Base-by-base conservation (phyloP, 2,797 vertebrate genomes). In the Menidia menidia region DNA sequence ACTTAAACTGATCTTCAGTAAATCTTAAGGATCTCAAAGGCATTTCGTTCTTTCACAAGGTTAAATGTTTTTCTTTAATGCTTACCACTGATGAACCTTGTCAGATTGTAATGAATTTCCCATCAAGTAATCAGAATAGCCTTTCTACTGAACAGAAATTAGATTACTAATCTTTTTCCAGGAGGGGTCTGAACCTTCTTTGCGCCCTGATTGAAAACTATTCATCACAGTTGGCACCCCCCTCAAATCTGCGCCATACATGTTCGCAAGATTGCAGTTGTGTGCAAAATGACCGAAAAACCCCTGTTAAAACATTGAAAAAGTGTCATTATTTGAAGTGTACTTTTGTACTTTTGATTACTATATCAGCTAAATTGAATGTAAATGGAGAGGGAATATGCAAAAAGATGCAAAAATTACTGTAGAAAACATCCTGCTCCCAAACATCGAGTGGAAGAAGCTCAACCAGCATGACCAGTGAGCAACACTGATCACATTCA, bases 151-250 rank as follows among this genome's bases (percentile, higher is more conserved):
- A 82, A 74, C 75, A 62, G 82, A 82, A 89, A 92, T 91, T 89
- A 91, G 78, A 73, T 66, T 75, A 77, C 83, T 78, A 81, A 87
- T 81, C 62, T 75, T 60, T 63, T 84, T 85, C 73, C 51, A 41
- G 73, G 70, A 89, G 89, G 78, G 88, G 87, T 82, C 66, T 73
- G 78, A 92, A 92, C 86, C 81, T 88, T 90, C 88, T 91, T 85
- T 76, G 73, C 63, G 50, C 64, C 60, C 64, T 87, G 90, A 92
- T 88, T 91, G 90, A 92, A 92, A 90, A 79, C 83, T 82, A 91
- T 92, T 93, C 77, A 92, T 93, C 92, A 93, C 64, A n/a, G 52
- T 51, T 83, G 81, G 74, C 86, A 81, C 69, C 81, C 75, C 68
- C 63, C 73, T 70, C 43, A 14, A 47, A 55, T 61, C 58, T 68